These are phyloP conservation scores for Lamprologus speciosus DNA, from an alignment of 2,113 vertebrate species.

Conservation along the genomic window DNA sequence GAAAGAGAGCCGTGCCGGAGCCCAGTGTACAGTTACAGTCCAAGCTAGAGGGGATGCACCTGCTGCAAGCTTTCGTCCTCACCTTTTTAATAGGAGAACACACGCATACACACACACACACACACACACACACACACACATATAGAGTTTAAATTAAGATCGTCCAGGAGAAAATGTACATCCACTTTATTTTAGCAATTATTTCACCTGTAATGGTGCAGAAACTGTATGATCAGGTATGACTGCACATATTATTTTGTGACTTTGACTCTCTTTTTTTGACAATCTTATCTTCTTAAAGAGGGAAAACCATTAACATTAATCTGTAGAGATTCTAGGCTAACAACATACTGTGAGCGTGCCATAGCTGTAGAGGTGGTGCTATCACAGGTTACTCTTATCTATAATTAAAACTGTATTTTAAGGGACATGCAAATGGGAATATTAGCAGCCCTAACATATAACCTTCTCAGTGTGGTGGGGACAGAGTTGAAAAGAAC, in stretches of 20 bases:
- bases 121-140: background rate
- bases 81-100: background rate
- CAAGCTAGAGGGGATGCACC: background rate
- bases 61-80: background rate
- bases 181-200: background rate
- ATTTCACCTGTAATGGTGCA: background rate
- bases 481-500: constrained; percentile 52
- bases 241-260: background rate
- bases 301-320: constrained; percentile 19
- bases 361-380: constrained; percentile 8
- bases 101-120: accelerated
- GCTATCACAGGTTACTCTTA: constrained; percentile 56
- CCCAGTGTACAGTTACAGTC: background rate
- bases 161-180: background rate
- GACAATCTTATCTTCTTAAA: constrained; percentile 15
- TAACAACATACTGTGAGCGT: constrained; percentile 14
- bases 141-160: background rate
- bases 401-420: constrained; percentile 71
- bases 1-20: background rate
- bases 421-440: constrained; percentile 61
- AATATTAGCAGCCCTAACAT: constrained; percentile 59
- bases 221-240: background rate
- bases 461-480: constrained; percentile 43
- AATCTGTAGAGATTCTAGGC: constrained; percentile 5
- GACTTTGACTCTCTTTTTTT: background rate